These are phyloP conservation scores for Callyntrura guangdongensis DNA, from an alignment of 2,888 invertebrate species.

Conservation along the genomic window DNA sequence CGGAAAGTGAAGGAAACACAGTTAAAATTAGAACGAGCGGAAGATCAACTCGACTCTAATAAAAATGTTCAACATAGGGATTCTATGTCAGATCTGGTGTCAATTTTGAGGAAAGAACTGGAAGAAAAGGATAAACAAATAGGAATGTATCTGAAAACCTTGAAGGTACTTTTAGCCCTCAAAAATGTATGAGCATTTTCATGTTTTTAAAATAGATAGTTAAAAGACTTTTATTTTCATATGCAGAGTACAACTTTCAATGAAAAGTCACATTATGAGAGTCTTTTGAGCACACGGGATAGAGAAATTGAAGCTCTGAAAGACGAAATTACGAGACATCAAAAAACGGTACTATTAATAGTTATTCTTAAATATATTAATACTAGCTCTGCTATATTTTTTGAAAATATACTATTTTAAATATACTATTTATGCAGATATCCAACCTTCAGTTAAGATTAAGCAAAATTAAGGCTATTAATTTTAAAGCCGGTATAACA, in stretches of 20 bases:
- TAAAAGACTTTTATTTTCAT: slow-evolving; percentile 9
- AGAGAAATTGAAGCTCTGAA: slow-evolving; percentile 80
- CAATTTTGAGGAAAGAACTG: slow-evolving; percentile 75
- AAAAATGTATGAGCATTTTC: not conserved
- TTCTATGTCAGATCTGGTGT: slow-evolving; percentile 78
- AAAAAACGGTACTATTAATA: slow-evolving; percentile 77
- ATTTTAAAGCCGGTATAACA: slow-evolving; percentile 79
- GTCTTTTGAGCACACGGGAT: slow-evolving; percentile 73
- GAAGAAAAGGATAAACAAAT: slow-evolving; percentile 82
- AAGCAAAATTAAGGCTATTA: slow-evolving; percentile 82
- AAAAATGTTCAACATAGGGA: slow-evolving; percentile 82
- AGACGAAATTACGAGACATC: slow-evolving; percentile 78
- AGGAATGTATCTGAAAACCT: slow-evolving; percentile 85
- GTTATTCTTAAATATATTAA: not conserved
- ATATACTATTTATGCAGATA: slow-evolving; percentile 53
- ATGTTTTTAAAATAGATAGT: not conserved
- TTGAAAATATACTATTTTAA: too few species aligned
- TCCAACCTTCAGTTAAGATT: slow-evolving; percentile 79
- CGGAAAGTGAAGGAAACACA: slow-evolving; percentile 86
- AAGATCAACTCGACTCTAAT: slow-evolving; percentile 76
- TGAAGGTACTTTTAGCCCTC: slow-evolving; percentile 85
- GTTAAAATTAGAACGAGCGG: slow-evolving; percentile 88
- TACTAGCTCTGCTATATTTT: too few species aligned
- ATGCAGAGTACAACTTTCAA: slow-evolving; percentile 64
- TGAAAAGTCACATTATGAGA: slow-evolving; percentile 68